These are phyloP conservation scores for Mobula hypostoma DNA, from an alignment of 2,113 vertebrate genomes.

Conservation along the genomic window DNA sequence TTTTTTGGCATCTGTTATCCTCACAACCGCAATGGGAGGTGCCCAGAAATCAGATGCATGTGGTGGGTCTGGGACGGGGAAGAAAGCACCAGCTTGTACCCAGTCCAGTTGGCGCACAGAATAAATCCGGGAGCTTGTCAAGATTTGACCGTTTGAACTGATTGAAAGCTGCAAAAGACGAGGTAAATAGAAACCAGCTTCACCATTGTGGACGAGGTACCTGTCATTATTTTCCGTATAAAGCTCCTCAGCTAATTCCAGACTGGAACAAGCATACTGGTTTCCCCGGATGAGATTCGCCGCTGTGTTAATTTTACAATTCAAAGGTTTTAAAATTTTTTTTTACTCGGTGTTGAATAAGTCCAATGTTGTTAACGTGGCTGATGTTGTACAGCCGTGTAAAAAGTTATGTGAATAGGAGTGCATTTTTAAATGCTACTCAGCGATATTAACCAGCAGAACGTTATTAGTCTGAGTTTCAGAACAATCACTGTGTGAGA, in stretches of 20 bases:
- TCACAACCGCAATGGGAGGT: not conserved
- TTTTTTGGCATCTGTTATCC: not conserved
- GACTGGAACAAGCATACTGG: too few species aligned
- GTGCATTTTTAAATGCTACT: not conserved
- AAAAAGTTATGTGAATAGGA: not conserved
- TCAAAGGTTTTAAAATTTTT: not conserved
- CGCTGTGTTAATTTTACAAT: not conserved
- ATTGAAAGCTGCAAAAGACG: not conserved
- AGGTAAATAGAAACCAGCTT: not conserved
- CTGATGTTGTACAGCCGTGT: not conserved
- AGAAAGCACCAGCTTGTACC: not conserved
- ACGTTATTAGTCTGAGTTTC: not conserved
- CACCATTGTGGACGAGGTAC: not conserved
- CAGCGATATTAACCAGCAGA: not conserved
- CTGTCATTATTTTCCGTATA: not conserved
- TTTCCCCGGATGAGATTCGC: not conserved
- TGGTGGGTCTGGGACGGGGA: not conserved
- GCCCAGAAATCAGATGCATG: not conserved
- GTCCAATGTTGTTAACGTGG: not conserved
- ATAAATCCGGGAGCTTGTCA: not conserved
- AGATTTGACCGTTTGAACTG: not conserved
- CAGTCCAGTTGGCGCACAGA: not conserved
- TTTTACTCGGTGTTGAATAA: too few species aligned
- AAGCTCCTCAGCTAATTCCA: too few species aligned
- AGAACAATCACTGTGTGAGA: not conserved